Percentiles rank a stretch among this genome's conserved stretches.
Evolutionary conservation across 2,113 vertebrate genomes (phyloP).

Genomic region (Columba livia): DNA sequence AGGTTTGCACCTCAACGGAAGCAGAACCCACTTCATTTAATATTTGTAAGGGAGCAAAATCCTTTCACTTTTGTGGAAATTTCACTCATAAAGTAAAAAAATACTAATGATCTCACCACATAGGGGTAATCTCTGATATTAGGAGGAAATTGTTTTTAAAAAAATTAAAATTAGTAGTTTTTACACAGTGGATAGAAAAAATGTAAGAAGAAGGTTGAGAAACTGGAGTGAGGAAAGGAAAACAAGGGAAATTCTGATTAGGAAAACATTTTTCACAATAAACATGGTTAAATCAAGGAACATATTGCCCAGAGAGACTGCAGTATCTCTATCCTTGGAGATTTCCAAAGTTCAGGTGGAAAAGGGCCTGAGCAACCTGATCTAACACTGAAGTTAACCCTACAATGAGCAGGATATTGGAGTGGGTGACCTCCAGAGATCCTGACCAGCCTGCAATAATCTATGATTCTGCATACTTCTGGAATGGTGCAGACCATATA

Average conservation of each 20-base stretch:
- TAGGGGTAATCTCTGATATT: background rate
- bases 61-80: background rate
- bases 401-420: background rate
- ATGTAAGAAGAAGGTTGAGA: background rate
- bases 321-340: background rate
- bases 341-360: background rate
- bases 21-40: background rate
- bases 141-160: background rate
- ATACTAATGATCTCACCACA: background rate
- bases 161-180: background rate
- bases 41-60: background rate
- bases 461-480: background rate
- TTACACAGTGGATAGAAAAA: background rate
- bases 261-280: background rate
- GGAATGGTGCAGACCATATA: background rate
- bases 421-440: background rate
- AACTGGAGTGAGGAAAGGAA: background rate
- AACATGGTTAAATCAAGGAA: background rate
- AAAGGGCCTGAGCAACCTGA: accelerated
- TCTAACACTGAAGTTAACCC: background rate
- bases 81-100: background rate
- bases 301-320: background rate
- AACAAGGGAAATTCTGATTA: background rate
- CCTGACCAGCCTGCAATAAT: accelerated
- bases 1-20: background rate